Conservation (phyloP, 2,113 vertebrate species). For the Ictidomys tridecemlineatus region DNA sequence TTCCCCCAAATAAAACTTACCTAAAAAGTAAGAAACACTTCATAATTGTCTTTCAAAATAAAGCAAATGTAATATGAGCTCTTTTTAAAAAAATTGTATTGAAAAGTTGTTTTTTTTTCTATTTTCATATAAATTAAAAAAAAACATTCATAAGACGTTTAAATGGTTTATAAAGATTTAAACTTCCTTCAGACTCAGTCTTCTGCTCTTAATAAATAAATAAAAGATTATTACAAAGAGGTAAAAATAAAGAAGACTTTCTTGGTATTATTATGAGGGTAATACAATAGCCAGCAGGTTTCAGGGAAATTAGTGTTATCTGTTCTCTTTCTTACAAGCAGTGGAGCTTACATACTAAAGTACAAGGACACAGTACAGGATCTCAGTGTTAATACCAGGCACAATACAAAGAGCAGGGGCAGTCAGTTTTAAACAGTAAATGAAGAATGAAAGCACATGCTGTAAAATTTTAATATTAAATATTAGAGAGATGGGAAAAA, state of each 20-base stretch:
- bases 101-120: not conserved
- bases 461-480: not conserved
- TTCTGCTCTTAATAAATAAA: not conserved
- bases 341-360: no score
- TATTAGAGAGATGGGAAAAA: not conserved
- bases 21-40: not conserved
- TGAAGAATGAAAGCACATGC: not conserved
- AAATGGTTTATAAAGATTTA: not conserved
- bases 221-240: not conserved
- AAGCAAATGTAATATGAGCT: not conserved
- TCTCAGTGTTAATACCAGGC: not conserved
- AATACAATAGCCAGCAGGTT: not conserved
- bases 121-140: conserved; percentile 17
- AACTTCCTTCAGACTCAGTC: conserved; percentile 3
- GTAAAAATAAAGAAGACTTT: not conserved
- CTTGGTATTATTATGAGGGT: not conserved
- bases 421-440: not conserved
- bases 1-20: not conserved
- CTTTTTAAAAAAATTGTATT: not conserved
- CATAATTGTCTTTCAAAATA: not conserved
- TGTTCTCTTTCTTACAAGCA: accelerated
- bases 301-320: not conserved
- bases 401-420: not conserved
- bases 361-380: not conserved
- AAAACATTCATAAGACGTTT: not conserved